phyloP scores from a whole-genome alignment of 2,888 invertebrate genomes.

The Netelia virgata region DNA sequence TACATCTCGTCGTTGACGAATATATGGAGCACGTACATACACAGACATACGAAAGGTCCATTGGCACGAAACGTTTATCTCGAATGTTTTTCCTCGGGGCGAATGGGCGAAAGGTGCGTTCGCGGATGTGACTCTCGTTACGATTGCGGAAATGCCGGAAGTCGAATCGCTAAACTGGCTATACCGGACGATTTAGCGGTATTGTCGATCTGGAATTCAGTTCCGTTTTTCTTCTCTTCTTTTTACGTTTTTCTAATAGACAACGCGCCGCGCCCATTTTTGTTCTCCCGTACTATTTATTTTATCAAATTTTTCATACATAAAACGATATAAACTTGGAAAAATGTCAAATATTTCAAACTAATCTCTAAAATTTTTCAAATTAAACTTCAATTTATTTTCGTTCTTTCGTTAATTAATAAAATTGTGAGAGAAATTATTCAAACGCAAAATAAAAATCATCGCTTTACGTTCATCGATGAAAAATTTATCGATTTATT shows the following conservation, averaged over 20 bases:
- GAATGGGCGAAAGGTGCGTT: conserved; percentile 58
- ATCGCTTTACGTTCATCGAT: too few relatives aligned
- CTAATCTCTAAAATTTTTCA: too few relatives aligned
- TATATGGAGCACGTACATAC: conserved; percentile 7
- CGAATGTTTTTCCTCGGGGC: conserved; percentile 41
- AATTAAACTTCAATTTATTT: too few relatives aligned
- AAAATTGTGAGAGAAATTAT: too few relatives aligned
- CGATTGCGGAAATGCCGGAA: conserved; percentile 60
- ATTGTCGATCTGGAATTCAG: conserved; percentile 1
- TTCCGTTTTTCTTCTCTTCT: not conserved
- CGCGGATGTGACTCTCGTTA: conserved; percentile 63
- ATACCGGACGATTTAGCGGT: not conserved
- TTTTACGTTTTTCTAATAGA: not conserved
- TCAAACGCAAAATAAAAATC: too few relatives aligned
- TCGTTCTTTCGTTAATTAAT: too few relatives aligned
- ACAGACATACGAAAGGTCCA: not conserved
- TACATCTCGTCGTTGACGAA: conserved; percentile 27
- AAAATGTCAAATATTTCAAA: too few relatives aligned
- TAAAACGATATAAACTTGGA: not conserved
- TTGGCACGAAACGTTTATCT: conserved; percentile 30
- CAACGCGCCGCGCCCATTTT: not conserved
- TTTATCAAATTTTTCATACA: not conserved
- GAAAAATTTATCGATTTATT: not conserved
- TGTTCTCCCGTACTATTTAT: not conserved
- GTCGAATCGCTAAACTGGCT: conserved; percentile 20